A percentile compares a stretch with the other conserved stretches of the same genome.
Evolutionary conservation across 2,888 invertebrate species (phyloP).

Genomic region (Callosobruchus maculatus): DNA sequence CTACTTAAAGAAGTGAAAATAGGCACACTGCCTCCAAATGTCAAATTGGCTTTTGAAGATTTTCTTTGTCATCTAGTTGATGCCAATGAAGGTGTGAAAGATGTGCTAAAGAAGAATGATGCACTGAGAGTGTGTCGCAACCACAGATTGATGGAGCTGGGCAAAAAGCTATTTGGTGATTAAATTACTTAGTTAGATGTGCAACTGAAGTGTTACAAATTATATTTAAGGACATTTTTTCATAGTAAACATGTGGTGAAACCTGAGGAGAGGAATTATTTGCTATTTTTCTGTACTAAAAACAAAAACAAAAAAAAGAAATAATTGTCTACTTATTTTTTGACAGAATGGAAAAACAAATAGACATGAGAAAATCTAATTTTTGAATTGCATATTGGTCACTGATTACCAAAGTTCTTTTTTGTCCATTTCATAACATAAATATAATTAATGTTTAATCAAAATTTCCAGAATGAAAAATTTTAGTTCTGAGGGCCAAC

Average conservation of each 20-base stretch:
- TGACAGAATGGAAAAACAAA: no score
- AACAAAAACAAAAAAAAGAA: no score
- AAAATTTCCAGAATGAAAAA: no score
- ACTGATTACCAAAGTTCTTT: no score
- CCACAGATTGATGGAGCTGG: conserved; percentile 85
- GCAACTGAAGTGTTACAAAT: background rate
- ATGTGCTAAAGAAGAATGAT: conserved; percentile 77
- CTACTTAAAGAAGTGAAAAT: conserved; percentile 79
- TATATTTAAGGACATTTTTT: background rate
- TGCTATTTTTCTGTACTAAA: no score
- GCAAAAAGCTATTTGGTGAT: conserved; percentile 83
- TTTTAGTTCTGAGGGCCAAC: no score
- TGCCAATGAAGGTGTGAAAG: conserved; percentile 67
- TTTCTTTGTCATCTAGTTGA: conserved; percentile 81
- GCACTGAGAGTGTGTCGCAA: conserved; percentile 80
- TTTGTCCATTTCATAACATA: no score
- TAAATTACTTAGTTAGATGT: conserved; percentile 45
- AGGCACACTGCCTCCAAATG: conserved; percentile 76
- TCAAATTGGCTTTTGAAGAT: conserved; percentile 88
- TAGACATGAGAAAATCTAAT: no score
- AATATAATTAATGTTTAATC: no score
- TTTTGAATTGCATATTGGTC: no score
- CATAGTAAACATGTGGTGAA: background rate
- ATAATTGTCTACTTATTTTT: no score
- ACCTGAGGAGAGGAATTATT: no score